Base-by-base conservation (phyloP, 2,888 invertebrate genomes). In the Lithophane semibrunnea region DNA sequence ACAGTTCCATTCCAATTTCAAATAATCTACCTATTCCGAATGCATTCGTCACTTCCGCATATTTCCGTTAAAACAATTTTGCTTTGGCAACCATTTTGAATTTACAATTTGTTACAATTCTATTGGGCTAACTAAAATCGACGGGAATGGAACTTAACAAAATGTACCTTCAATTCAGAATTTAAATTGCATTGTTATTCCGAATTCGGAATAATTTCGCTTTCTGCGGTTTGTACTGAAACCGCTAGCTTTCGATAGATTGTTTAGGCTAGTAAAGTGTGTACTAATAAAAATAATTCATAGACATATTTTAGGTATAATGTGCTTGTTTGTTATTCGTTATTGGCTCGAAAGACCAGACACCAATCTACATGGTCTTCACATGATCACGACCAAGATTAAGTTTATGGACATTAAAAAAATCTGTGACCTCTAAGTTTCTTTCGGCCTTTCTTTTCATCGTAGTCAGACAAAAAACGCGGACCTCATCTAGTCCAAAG, bases 1-100 rank as follows among this genome's bases (percentile, higher is more conserved):
- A 66, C 75, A 49, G 63, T 67, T 63, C 29, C 61, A 67, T 79
- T 79, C 75, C 75, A 75, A 74, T 81, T 81, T 78, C 65, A 58
- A 78, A 78, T 80, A 81, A 73, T 81, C 74, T 65, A 65, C 24
- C 16, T 16, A 21, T 67, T 49, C 67, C 29, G n/a, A 75, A 82
- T 67, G n/a, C 56, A 56, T 42, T 44, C 76, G 49, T 81, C 54
- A 56, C 49, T 63, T 74, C 16, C 49, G 61, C n/a, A 49, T 44
- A 66, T 79, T 63, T 61, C 29, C 49, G 58, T 60, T 66, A 12
- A 52, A 61, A 58, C 42, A 49, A 65, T 80, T 80, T 58, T 37
- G 9, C 13, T 60, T 58, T 47, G 16, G 49, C 16, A 37, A 16
- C 24, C 24, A 58, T 80, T 64, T 60, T 24, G 49, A 52, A 74